phyloP scores from a whole-genome alignment of 2,113 vertebrate species.

The Coracopsis vasa region DNA sequence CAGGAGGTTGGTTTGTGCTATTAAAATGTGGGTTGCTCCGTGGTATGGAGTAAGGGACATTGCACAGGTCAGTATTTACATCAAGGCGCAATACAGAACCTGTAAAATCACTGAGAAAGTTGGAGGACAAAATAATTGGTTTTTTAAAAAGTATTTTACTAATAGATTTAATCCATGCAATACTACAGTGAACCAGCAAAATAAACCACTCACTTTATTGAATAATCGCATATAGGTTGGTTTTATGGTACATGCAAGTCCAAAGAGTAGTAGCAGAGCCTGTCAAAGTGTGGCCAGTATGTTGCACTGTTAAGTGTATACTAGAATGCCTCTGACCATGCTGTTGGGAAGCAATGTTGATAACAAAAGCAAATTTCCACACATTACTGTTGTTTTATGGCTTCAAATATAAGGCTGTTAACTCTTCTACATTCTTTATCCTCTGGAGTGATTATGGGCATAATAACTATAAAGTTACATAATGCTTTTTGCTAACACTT shows the following conservation, averaged over 20 bases:
- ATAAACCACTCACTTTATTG: background rate
- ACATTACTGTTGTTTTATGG: background rate
- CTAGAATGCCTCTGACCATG: background rate
- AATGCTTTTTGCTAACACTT: background rate
- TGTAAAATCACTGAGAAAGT: slow-evolving; percentile 92
- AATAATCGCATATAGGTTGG: background rate
- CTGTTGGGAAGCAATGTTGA: background rate
- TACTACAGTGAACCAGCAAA: background rate
- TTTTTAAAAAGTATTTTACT: background rate
- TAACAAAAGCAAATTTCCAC: background rate
- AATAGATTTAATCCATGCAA: background rate
- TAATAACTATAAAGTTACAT: background rate
- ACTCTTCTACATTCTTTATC: background rate
- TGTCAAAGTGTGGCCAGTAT: background rate
- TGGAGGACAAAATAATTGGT: background rate
- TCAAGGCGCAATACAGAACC: slow-evolving; percentile 94
- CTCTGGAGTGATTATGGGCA: background rate
- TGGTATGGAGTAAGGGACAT: slow-evolving; percentile 88
- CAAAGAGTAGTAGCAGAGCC: background rate
- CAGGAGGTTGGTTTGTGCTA: slow-evolving; percentile 97
- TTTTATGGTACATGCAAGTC: background rate
- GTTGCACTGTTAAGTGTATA: background rate
- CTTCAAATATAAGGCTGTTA: background rate
- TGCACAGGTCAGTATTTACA: slow-evolving; percentile 88
- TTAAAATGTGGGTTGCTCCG: slow-evolving; percentile 96